A percentile compares a stretch with the other conserved stretches of the same genome.
Evolutionary conservation across 2,797 vertebrate species (phyloP).

Genomic region (Pseudocheirus occidentalis): DNA sequence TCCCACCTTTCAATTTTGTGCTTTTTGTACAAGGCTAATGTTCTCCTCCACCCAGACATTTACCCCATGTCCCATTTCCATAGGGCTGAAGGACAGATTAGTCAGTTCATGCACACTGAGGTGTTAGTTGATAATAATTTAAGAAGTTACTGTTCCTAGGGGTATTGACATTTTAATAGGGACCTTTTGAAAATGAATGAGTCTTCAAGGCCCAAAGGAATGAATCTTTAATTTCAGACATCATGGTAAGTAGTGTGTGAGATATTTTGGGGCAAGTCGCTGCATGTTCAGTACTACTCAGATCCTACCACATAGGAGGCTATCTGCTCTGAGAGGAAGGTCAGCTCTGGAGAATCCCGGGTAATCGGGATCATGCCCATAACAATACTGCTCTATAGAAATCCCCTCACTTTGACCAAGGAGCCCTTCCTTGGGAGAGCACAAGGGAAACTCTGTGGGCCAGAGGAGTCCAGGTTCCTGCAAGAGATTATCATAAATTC

Average conservation of each 20-base stretch:
- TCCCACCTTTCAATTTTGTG: background rate
- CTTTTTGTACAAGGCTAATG: background rate
- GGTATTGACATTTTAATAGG: constrained; percentile 17
- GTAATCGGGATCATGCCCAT: background rate
- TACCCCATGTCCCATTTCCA: background rate
- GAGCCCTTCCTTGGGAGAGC: background rate
- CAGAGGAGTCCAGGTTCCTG: background rate
- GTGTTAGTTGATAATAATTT: constrained; percentile 19
- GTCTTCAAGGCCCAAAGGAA: constrained; percentile 23
- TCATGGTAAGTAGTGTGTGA: background rate
- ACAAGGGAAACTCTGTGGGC: background rate
- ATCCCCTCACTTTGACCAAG: background rate
- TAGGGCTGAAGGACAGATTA: background rate
- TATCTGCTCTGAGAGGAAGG: background rate
- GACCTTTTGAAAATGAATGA: constrained; percentile 18
- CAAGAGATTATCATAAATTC: background rate
- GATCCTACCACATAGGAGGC: background rate
- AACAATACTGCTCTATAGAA: background rate
- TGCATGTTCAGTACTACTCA: background rate
- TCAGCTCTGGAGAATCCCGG: background rate
- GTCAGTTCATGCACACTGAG: constrained; percentile 10
- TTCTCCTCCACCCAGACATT: background rate
- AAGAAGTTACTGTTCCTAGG: constrained; percentile 9
- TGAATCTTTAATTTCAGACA: constrained; percentile 1
- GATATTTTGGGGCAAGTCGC: background rate